These are phyloP conservation scores for Pseudomyrmex concolor DNA, from an alignment of 1,140 invertebrate species.

Conservation along the genomic window DNA sequence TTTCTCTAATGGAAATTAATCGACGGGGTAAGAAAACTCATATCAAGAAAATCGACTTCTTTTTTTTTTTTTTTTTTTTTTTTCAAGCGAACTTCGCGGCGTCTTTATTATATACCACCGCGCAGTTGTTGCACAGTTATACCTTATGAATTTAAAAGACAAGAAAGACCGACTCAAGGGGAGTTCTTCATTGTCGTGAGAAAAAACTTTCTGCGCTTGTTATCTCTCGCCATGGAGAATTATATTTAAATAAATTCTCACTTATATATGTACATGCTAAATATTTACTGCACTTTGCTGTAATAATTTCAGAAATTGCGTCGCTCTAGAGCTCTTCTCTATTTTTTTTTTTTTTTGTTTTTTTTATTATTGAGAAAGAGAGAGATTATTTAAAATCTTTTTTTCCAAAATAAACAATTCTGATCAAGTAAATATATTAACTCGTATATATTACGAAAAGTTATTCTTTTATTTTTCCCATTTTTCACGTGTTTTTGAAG, in stretches of 20 bases:
- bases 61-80: conserved; percentile 14
- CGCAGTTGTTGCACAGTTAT: neutral
- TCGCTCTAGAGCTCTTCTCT: neutral
- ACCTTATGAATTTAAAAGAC: conserved; percentile 2
- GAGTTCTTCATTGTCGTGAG: neutral
- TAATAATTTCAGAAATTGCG: neutral
- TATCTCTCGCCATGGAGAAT: neutral
- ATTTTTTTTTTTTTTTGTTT: conserved; percentile 5
- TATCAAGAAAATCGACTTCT: conserved; percentile 30
- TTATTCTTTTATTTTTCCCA: neutral
- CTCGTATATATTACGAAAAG: conserved; percentile 32
- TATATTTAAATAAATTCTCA: conserved; percentile 45
- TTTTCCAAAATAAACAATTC: conserved; percentile 37
- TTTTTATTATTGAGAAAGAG: no score
- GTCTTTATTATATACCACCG: neutral
- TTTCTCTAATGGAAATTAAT: conserved; percentile 39
- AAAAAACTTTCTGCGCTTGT: conserved; percentile 8
- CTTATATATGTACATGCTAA: neutral
- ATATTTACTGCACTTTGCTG: neutral
- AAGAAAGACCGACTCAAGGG: conserved; percentile 31
- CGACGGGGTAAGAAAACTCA: neutral
- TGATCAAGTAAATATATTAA: conserved; percentile 32
- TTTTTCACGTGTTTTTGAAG: conserved; percentile 1
- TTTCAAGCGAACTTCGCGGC: conserved; percentile 14
- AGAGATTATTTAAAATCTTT: neutral